These are phyloP conservation scores for Choreutis nemorana DNA, from an alignment of 2,888 invertebrate species.

Conservation along the genomic window DNA sequence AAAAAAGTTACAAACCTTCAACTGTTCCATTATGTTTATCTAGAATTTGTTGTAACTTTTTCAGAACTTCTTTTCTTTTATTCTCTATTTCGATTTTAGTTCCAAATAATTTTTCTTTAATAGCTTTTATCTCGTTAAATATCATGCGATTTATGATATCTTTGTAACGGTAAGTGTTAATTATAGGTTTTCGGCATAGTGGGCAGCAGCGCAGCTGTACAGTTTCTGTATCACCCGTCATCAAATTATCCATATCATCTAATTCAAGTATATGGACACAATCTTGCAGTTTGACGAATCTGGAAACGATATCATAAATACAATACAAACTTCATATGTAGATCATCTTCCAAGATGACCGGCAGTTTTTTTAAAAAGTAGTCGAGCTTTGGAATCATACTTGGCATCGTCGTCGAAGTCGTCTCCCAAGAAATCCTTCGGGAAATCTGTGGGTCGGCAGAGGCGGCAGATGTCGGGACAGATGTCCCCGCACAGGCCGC, in stretches of 20 bases:
- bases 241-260: slow-evolving; percentile 44
- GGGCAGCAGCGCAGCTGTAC: slow-evolving; percentile 60
- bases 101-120: slow-evolving; percentile 46
- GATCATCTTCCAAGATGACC: background rate
- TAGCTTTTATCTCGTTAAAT: slow-evolving; percentile 39
- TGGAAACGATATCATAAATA: slow-evolving; percentile 18
- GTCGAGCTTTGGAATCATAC: slow-evolving; percentile 19
- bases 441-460: slow-evolving; percentile 62
- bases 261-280: slow-evolving; percentile 59
- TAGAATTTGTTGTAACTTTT: slow-evolving; percentile 7
- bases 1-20: slow-evolving; percentile 11
- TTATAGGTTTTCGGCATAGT: slow-evolving; percentile 65
- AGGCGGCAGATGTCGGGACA: slow-evolving; percentile 68
- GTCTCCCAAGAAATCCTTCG: slow-evolving; percentile 39
- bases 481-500: slow-evolving; percentile 76
- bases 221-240: slow-evolving; percentile 29
- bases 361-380: no score
- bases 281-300: slow-evolving; percentile 60
- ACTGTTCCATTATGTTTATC: slow-evolving; percentile 5
- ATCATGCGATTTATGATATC: slow-evolving; percentile 48
- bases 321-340: background rate
- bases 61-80: slow-evolving; percentile 15
- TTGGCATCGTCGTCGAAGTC: slow-evolving; percentile 54
- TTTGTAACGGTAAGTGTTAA: slow-evolving; percentile 64
- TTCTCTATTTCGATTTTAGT: slow-evolving; percentile 19